phyloP scores from a whole-genome alignment of 1,140 invertebrate species.

The Phocides pigmalion region DNA sequence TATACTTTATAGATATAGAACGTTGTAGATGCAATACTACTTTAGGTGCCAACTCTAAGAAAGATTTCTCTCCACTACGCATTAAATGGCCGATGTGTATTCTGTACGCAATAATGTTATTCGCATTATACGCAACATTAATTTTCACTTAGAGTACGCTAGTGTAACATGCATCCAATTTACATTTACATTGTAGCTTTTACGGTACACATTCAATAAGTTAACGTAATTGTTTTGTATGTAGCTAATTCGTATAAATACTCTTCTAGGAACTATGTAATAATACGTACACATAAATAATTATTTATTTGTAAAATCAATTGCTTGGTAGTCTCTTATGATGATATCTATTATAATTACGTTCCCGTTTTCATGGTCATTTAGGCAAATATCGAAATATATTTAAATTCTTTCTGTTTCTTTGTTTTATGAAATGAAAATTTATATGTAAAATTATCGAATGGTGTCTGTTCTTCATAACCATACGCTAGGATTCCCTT shows the following conservation, averaged over 20 bases:
- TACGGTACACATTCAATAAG: constrained; percentile 27
- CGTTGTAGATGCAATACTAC: neutral
- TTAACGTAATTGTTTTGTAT: constrained; percentile 29
- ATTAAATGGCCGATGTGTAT: constrained; percentile 21
- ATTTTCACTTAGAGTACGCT: constrained; percentile 31
- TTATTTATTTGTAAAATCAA: too few relatives aligned
- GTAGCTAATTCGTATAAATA: neutral
- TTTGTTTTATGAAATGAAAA: too few relatives aligned
- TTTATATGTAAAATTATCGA: too few relatives aligned
- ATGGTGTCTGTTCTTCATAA: too few relatives aligned
- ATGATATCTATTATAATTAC: too few relatives aligned
- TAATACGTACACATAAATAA: too few relatives aligned
- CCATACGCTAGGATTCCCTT: too few relatives aligned
- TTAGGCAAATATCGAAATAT: too few relatives aligned
- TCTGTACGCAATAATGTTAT: constrained; percentile 31
- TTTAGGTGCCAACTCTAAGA: constrained; percentile 2
- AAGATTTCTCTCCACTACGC: constrained; percentile 20
- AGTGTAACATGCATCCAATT: constrained; percentile 27
- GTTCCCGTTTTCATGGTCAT: too few relatives aligned
- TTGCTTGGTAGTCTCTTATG: too few relatives aligned
- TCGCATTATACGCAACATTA: constrained; percentile 32
- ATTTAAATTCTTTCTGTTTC: too few relatives aligned
- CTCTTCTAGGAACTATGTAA: too few relatives aligned
- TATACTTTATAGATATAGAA: neutral
- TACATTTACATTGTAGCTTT: constrained; percentile 31